These are phyloP conservation scores for Stegodyphus mimosarum DNA, from an alignment of 1,140 invertebrate species.

Conservation along the genomic window DNA sequence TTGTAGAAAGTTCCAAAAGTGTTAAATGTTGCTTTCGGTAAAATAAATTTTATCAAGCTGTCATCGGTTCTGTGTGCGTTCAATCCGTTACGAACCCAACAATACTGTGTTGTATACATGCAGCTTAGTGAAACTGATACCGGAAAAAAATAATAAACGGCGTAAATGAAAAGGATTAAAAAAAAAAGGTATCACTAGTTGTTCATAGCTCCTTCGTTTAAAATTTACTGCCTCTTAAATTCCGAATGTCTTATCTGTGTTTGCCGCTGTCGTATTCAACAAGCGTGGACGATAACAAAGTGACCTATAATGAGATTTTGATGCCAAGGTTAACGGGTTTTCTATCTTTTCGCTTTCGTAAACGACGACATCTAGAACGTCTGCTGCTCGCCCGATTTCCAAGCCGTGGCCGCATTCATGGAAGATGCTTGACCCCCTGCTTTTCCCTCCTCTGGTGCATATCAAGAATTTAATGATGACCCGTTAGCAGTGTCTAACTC, in stretches of 20 bases:
- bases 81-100: too few relatives aligned
- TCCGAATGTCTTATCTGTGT: constrained; percentile 11
- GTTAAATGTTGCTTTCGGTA: too few relatives aligned
- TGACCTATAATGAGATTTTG: constrained; percentile 36
- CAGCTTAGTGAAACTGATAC: background rate
- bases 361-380: background rate
- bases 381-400: background rate
- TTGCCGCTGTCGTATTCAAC: too few relatives aligned
- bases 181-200: too few relatives aligned
- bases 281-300: background rate
- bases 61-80: too few relatives aligned
- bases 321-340: constrained; percentile 59
- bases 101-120: too few relatives aligned
- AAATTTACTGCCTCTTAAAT: constrained; percentile 34
- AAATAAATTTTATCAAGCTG: too few relatives aligned
- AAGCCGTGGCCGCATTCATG: background rate
- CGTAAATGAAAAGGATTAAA: too few relatives aligned
- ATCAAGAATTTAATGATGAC: background rate
- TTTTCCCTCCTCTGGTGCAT: background rate
- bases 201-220: background rate
- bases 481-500: too few relatives aligned
- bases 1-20: too few relatives aligned
- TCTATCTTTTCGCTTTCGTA: background rate
- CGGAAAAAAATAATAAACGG: background rate
- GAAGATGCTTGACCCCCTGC: too few relatives aligned